Evolutionary conservation across 1,140 invertebrate species (phyloP), one percentile per base, ranked within the genome.

Genomic region (Pogonomyrmex barbatus): DNA sequence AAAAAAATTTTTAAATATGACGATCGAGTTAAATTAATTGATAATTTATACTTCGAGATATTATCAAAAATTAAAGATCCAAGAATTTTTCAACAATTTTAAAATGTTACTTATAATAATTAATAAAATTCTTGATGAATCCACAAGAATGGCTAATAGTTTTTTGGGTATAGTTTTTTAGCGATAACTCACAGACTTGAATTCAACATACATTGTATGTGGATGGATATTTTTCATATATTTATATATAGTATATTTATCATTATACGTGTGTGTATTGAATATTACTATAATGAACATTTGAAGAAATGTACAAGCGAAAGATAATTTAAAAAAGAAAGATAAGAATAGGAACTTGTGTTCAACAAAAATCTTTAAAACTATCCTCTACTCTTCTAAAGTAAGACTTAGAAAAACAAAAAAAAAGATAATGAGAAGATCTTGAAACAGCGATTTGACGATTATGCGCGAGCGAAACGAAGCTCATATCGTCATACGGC

Each of bases 401-500:
- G 9, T 12, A 6, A 50, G 30, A 73, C 4, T 50, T 24, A 45
- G 8, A 42, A 65, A 54, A 42, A 24, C 24, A 45, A 4, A 42
- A 65, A 54, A 42, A 24, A 54, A 78, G 17, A 36, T 58, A n/a
- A 33, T 47, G 58, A 33, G 76, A 14, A 63, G 56, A 14, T 33
- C 67, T 45, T 42, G 73, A 60, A 73, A 83, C 30, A n/a, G 56
- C 70, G 33, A n/a, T 73, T 50, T 36, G 54, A 71, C 52, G 52
- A 75, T 83, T 75, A 60, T 47, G 73, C 71, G 82, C 47, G 58
- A 75, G 36, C 73, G 36, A 14, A 62, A 52, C 70, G 56, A 12
- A 56, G 24, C 79, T 60, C 68, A 60, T 73, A 50, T 85, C 82
- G 71, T 85, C 58, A 45, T 45, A 47, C 82, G n/a, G n/a, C 30